Base-by-base conservation (phyloP, 2,888 invertebrate genomes). In the Parascotia fuliginaria region DNA sequence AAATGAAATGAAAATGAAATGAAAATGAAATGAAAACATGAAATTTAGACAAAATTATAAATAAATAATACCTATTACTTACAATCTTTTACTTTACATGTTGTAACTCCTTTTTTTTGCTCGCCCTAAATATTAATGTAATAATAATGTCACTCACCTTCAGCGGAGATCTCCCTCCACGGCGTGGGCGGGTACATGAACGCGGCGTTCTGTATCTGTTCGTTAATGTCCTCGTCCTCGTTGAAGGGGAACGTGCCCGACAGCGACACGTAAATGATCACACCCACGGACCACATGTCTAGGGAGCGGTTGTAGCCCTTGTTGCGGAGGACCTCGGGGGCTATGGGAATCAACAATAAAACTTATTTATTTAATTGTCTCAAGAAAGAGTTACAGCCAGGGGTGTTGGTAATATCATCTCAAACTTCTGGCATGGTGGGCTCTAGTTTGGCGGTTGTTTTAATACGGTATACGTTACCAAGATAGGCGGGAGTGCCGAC, bases 231-330 rank as follows among this genome's bases (percentile, higher is more conserved):
- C 92, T 99, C 99, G 87, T 99, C 99, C 92, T 99, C 99, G 89
- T 99, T 99, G 92, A 99, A 99, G 24, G 99, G 99, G 92, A 99
- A 99, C 0, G 99, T 99, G 58, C 99, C 99, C 72, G 98, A 98
- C 36, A 99, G 93, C 59, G 98, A 98, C 41, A 99, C 99, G 89
- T 99, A 99, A 61, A 99, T 96, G 71, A 99, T 99, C 1, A 99
- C 99, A 22, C 99, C 99, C 40, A 99, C 99, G 76, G 98, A 98
- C 99, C 99, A 99, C 99, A 99, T 99, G 89, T 99, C 99, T 77
- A 99, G 92, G 0, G 99, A 99, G 1, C 99, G 95, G 89, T 99
- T 99, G 92, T 99, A 99, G 24, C 99, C 99, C 87, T 99, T 99
- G 92, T 99, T 99, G 63, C 99, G 95, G 29, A 99, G 93, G 7